Percentiles rank a stretch among this genome's conserved stretches.
These are phyloP conservation scores for Falco rusticolus DNA, from an alignment of 2,797 vertebrate species.

Conservation along the genomic window DNA sequence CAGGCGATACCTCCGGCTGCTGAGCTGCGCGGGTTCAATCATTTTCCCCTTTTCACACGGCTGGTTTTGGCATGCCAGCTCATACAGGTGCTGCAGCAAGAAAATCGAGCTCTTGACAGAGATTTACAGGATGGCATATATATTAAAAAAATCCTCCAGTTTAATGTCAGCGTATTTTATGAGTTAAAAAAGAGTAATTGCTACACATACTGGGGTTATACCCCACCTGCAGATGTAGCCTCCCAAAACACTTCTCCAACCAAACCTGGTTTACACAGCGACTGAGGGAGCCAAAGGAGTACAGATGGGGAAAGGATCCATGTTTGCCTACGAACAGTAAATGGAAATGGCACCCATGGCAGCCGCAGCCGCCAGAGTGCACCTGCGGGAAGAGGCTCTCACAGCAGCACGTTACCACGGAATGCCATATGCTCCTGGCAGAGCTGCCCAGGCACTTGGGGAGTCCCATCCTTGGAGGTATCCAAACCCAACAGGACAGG, in stretches of 20 bases:
- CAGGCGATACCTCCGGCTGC: not conserved
- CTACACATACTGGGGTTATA: not conserved
- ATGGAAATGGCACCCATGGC: no score
- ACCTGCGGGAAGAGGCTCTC: no score
- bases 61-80: not conserved
- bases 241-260: not conserved
- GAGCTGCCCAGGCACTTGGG: not conserved
- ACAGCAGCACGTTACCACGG: rapidly evolving
- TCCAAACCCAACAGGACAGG: not conserved
- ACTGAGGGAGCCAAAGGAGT: not conserved
- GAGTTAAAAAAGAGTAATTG: not conserved
- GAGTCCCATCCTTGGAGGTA: not conserved
- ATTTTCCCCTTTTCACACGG: not conserved
- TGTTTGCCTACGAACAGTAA: rapidly evolving
- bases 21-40: not conserved
- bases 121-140: not conserved
- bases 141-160: not conserved
- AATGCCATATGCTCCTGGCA: rapidly evolving
- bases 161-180: not conserved
- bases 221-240: not conserved
- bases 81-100: not conserved
- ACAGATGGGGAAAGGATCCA: rapidly evolving
- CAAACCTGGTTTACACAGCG: not conserved
- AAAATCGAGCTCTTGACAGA: not conserved
- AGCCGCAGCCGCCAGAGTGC: not conserved